phyloP scores from a whole-genome alignment of 2,888 invertebrate species.

The Synergus gifuensis region DNA sequence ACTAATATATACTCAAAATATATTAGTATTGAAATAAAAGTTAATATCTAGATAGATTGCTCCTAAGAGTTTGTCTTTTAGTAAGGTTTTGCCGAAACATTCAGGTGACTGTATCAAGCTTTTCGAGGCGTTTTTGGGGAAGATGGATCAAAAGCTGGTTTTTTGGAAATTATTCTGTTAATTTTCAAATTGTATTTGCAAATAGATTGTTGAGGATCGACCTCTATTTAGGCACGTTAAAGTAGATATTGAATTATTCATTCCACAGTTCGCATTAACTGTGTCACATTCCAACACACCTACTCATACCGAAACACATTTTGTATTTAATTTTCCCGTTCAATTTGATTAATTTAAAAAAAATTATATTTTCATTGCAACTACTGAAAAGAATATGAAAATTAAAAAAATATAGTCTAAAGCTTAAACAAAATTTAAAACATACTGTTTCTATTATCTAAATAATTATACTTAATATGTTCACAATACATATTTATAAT shows the following conservation, averaged over 20 bases:
- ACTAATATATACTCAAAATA: constrained; percentile 11
- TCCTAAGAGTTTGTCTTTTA: constrained; percentile 12
- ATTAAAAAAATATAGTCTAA: not conserved
- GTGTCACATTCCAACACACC: not conserved
- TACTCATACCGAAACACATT: not conserved
- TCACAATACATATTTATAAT: too few relatives aligned
- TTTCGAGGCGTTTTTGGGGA: not conserved
- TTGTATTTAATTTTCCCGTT: not conserved
- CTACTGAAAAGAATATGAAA: not conserved
- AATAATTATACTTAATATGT: not conserved
- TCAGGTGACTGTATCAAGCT: constrained; percentile 55
- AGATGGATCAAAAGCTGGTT: not conserved
- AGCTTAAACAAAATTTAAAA: not conserved
- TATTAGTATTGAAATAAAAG: constrained; percentile 1
- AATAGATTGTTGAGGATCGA: not conserved
- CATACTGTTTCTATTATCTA: not conserved
- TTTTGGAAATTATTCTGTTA: not conserved
- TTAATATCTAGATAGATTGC: constrained; percentile 4
- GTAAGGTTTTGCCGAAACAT: constrained; percentile 71
- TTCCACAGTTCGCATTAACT: not conserved
- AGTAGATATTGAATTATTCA: not conserved
- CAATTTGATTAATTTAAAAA: not conserved
- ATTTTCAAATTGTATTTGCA: not conserved
- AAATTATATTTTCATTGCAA: not conserved
- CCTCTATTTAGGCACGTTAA: not conserved